Evolutionary conservation across 2,888 invertebrate species (phyloP), one percentile per base, ranked within the genome.

Genomic region (Drosophila multiciliata): DNA sequence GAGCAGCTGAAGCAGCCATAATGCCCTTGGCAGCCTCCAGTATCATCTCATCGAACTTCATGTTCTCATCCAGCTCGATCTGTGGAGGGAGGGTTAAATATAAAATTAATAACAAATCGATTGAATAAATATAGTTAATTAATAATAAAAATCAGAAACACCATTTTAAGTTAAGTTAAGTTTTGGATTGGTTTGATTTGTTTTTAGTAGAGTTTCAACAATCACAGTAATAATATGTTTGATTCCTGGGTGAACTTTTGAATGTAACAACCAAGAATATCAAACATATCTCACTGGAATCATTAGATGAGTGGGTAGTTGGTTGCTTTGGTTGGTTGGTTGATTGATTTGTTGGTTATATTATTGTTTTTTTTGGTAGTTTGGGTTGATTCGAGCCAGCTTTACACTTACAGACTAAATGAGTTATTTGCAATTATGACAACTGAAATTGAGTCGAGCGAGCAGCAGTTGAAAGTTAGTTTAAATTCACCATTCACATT

Each of bases 11-110:
- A 0, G 99, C 99, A 0, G 98, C 97, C 81, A 99, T 98, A 85
- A 99, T 99, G 3, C 98, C 98, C 94, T 99, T 99, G 48, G 99
- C 99, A 0, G 99, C 99, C 92, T 99, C 98, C 89, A 99, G 93
- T 84, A 99, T 99, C 97, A 99, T 99, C 94, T 99, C 99, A 92
- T 99, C 99, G 93, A 99, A 99, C 94, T 98, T 98, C 93, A 99
- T 95, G 78, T 96, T 97, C 92, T 99, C 98, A 91, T 98, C 98
- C 6, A 92, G 89, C 55, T 92, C 92, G 73, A 92, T 91, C 92
- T 92, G 80, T 57, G 26, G 26, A 9, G 54, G 26, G 33, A 15
- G 3, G 1, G 12, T 42, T 17, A 29, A 11, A 29, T 40, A 2
- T 12, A 26, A 2, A 35, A 55, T 62, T 59, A 40, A 11, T 8